Base-by-base conservation (phyloP, 2,888 invertebrate species). In the Eupithecia centaureata region DNA sequence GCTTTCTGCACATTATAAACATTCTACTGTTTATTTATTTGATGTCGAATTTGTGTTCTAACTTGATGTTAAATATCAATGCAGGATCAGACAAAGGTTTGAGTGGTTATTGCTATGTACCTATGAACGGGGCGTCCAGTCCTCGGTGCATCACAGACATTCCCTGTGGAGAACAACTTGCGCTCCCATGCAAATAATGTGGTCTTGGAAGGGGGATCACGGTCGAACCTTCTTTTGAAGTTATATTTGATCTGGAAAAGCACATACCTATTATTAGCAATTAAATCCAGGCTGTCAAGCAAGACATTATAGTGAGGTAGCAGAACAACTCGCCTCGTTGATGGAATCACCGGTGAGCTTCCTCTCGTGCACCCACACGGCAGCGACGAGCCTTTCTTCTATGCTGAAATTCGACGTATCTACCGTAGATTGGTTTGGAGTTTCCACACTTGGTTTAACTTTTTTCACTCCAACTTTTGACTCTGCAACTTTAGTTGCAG, bases 291-390 rank as follows among this genome's bases (percentile, higher is more conserved):
- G 10, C 12, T 22, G 47, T 47, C 1, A 3, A 35, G 35, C 1
- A 3, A 35, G 35, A 22, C 18, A 1, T 8, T 5, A 35, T 15
- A 35, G 1, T 5, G 35, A 35, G 35, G n/a, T 35, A 5, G n/a
- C 4, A 5, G 10, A 22, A 22, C 22, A 18, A n/a, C 65, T 62
- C 54, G 84, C 87, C 69, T 86, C 82, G 25, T 80, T 80, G 67
- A 87, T 83, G 52, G 82, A 82, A 33, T 63, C 79, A 54, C 78
- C 84, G 13, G 90, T 88, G 65, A 82, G 81, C 59, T 85, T 83
- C 59, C 89, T 84, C 77, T 93, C 93, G 67, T 93, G 93, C 30
- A 92, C 90, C 93, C 93, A 93, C 27, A 91, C 93, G 1, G 92
- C 93, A 0, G 93, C 85, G 30, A 93, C 86, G 18, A 93, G 80